Evolutionary conservation across 2,888 invertebrate genomes (phyloP).

Genomic region (Coleophora deauratella): DNA sequence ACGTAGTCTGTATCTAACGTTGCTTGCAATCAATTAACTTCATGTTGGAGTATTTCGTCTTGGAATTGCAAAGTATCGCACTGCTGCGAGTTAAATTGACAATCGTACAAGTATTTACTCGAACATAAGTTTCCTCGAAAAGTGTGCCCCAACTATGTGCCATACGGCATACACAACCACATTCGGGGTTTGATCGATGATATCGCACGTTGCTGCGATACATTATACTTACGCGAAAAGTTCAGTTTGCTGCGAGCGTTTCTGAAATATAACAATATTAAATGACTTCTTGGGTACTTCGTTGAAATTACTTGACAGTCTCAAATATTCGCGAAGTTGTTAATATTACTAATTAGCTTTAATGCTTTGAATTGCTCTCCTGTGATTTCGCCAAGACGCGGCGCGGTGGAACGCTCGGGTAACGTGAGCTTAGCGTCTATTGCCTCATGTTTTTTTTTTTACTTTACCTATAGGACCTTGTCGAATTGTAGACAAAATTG

Average conservation of each 20-base stretch:
- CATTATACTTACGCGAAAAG: constrained; percentile 33
- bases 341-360: constrained; percentile 50
- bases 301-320: constrained; percentile 44
- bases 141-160: constrained; percentile 18
- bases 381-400: constrained; percentile 30
- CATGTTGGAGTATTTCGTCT: too few relatives aligned
- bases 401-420: constrained; percentile 29
- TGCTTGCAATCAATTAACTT: too few relatives aligned
- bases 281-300: constrained; percentile 38
- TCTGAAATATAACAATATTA: too few relatives aligned
- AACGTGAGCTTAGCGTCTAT: constrained; percentile 17
- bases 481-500: constrained; percentile 38
- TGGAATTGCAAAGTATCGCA: too few relatives aligned
- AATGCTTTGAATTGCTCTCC: constrained; percentile 40
- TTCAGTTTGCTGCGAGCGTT: too few relatives aligned
- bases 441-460: constrained; percentile 25
- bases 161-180: constrained; percentile 12
- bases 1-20: too few relatives aligned
- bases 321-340: constrained; percentile 40
- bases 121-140: constrained; percentile 28
- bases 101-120: constrained; percentile 20
- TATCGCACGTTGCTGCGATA: constrained; percentile 43
- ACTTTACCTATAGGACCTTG: constrained; percentile 30
- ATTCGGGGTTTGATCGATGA: constrained; percentile 54
- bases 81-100: constrained; percentile 24